A percentile compares a stretch with the other conserved stretches of the same genome.
Evolutionary conservation across 2,113 vertebrate genomes (phyloP).

Genomic region (Abramis brama): DNA sequence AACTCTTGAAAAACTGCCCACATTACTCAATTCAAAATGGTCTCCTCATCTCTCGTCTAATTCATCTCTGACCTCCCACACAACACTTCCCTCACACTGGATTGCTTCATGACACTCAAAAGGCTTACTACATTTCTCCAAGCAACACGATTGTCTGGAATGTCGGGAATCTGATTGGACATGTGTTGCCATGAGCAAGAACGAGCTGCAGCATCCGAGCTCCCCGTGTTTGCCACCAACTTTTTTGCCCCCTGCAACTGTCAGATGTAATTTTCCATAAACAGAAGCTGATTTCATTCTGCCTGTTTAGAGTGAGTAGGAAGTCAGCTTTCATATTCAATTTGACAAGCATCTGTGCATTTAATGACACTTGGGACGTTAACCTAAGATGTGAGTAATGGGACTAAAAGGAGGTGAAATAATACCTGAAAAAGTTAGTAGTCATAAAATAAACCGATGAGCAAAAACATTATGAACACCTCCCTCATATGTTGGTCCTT

Average conservation of each 20-base stretch:
- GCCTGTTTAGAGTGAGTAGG: no score
- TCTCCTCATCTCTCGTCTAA: constrained; percentile 29
- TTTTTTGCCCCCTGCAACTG: constrained; percentile 27
- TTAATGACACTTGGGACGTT: background rate
- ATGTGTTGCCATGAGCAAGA: constrained; percentile 18
- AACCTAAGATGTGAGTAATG: background rate
- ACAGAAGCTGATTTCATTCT: background rate
- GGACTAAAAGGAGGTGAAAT: background rate
- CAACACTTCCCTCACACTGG: constrained; percentile 46
- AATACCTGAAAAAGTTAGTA: background rate
- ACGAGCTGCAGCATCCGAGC: background rate
- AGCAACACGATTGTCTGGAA: background rate
- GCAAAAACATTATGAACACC: no score
- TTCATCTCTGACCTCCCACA: constrained; percentile 54
- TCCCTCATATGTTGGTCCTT: no score
- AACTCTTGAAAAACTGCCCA: constrained; percentile 50
- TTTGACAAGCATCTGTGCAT: background rate
- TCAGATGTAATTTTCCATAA: background rate
- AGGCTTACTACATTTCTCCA: constrained; percentile 3
- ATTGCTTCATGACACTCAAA: constrained; percentile 43
- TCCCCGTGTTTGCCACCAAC: constrained; percentile 4
- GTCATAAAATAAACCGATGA: no score
- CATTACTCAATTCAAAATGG: constrained; percentile 39
- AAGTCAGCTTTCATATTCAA: background rate
- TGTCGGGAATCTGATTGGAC: constrained; percentile 30